These are phyloP conservation scores for Rutilus rutilus DNA, from an alignment of 2,113 vertebrate genomes.

Conservation along the genomic window DNA sequence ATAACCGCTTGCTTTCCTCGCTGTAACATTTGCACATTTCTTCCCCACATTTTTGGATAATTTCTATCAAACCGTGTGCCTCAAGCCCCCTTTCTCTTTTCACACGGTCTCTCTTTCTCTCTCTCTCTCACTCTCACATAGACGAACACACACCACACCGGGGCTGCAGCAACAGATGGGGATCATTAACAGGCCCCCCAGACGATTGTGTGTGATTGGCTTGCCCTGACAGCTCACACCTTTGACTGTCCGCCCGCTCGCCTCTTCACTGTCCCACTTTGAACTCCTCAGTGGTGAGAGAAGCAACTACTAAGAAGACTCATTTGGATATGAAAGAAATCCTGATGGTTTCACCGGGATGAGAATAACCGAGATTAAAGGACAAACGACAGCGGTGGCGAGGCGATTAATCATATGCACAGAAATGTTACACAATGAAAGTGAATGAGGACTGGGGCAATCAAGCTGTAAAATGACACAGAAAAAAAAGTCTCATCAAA, in stretches of 20 bases:
- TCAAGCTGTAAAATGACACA: no score
- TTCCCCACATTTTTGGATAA: background rate
- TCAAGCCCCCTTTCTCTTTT: background rate
- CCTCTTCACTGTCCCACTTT: background rate
- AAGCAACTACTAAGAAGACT: background rate
- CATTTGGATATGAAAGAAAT: slow-evolving; percentile 32
- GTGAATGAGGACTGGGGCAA: no score
- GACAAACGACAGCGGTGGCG: background rate
- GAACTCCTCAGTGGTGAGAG: background rate
- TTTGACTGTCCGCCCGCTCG: slow-evolving; percentile 2
- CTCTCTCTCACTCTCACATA: no score
- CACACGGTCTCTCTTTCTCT: background rate
- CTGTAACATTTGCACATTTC: background rate
- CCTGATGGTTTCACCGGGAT: slow-evolving; percentile 5
- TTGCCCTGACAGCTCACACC: slow-evolving; percentile 18
- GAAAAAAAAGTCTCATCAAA: no score
- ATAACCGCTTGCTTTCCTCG: background rate
- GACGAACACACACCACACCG: no score
- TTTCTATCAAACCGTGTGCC: background rate
- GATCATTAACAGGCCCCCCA: slow-evolving; percentile 42
- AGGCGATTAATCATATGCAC: no score
- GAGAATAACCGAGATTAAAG: slow-evolving; percentile 17
- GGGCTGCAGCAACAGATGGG: slow-evolving; percentile 38
- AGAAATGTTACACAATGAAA: no score
- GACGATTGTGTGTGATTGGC: slow-evolving; percentile 46